Evolutionary conservation across 1,140 invertebrate genomes (phyloP).

Genomic region (Diplogasteroides magnus): DNA sequence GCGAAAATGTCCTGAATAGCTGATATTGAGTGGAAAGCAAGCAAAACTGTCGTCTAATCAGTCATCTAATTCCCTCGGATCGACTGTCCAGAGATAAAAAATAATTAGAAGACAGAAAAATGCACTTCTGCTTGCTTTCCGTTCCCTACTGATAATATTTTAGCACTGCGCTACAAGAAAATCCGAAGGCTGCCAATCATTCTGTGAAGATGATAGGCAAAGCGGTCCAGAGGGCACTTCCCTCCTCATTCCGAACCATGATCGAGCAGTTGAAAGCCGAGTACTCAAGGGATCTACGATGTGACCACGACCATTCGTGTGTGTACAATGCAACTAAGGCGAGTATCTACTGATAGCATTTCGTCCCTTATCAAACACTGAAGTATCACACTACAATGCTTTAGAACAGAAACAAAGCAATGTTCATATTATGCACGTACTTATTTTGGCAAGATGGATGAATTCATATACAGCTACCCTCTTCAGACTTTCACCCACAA

Average conservation of each 20-base stretch:
- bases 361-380: neutral
- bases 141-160: too few species aligned
- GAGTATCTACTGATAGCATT: too few species aligned
- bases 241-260: neutral
- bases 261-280: conserved; percentile 19
- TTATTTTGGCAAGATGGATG: conserved; percentile 12
- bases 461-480: neutral
- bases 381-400: neutral
- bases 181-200: neutral
- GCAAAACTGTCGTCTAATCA: conserved; percentile 10
- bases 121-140: too few species aligned
- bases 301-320: conserved; percentile 37
- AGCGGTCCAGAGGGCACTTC: neutral
- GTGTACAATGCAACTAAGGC: conserved; percentile 30
- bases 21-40: conserved; percentile 7
- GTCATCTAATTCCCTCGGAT: conserved; percentile 11
- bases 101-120: neutral
- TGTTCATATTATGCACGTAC: too few species aligned
- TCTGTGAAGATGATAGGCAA: neutral
- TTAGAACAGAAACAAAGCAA: neutral
- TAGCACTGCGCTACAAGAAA: neutral
- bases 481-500: conserved; percentile 32
- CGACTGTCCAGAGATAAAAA: neutral
- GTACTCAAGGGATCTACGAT: conserved; percentile 12
- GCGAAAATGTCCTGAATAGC: conserved; percentile 12